Evolutionary conservation across 2,888 invertebrate genomes (phyloP).

Genomic region (Conchocele bisecta): DNA sequence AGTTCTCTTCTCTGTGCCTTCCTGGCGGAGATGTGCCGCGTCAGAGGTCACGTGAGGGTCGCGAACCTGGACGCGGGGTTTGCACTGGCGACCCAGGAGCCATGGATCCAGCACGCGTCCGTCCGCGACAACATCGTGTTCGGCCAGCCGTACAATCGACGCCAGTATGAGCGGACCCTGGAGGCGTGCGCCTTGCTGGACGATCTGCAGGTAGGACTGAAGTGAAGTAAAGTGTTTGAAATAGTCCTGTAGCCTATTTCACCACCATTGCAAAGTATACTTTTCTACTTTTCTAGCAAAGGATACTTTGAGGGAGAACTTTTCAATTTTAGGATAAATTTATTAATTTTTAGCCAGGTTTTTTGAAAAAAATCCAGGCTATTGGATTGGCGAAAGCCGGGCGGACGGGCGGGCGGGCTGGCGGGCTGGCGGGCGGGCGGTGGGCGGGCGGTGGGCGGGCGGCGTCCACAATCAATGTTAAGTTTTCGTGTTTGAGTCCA

Average conservation of each 20-base stretch:
- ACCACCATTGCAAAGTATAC: not conserved
- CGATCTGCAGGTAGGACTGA: constrained; percentile 86
- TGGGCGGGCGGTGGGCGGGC: too few relatives aligned
- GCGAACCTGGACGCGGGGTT: constrained; percentile 85
- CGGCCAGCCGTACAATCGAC: constrained; percentile 91
- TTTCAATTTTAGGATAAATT: too few relatives aligned
- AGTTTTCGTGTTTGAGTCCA: too few relatives aligned
- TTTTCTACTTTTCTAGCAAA: not conserved
- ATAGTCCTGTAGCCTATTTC: not conserved
- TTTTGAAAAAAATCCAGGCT: too few relatives aligned
- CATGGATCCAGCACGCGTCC: constrained; percentile 96
- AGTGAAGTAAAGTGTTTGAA: not conserved
- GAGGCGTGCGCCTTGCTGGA: constrained; percentile 92
- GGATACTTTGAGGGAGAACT: too few relatives aligned
- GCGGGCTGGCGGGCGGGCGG: too few relatives aligned
- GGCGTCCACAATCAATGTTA: too few relatives aligned
- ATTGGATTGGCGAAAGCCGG: too few relatives aligned
- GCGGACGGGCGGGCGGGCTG: too few relatives aligned
- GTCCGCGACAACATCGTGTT: constrained; percentile 97
- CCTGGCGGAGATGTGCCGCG: constrained; percentile 91
- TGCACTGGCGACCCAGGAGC: constrained; percentile 89
- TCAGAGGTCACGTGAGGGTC: constrained; percentile 86
- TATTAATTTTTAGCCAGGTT: too few relatives aligned
- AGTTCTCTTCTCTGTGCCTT: constrained; percentile 92
- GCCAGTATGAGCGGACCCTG: constrained; percentile 90